phyloP scores from a whole-genome alignment of 2,113 vertebrate species.

The Chloropsis cyanopogon region DNA sequence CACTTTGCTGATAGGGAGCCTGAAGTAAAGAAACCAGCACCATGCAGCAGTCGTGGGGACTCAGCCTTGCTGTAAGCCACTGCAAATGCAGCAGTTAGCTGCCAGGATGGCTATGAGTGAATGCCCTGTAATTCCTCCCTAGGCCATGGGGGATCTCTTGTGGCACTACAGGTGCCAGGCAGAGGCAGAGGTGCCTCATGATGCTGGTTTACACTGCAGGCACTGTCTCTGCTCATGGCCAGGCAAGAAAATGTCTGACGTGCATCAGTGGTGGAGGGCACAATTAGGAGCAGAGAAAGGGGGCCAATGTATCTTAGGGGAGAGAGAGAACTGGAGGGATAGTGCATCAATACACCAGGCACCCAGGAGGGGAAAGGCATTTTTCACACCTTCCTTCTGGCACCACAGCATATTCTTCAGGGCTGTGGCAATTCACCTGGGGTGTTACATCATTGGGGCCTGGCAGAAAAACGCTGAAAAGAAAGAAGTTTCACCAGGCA shows the following conservation, averaged over 20 bases:
- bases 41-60: fast-evolving
- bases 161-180: neutral
- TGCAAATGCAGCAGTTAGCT: neutral
- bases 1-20: neutral
- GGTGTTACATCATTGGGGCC: slow-evolving; percentile 43
- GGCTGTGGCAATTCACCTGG: slow-evolving; percentile 46
- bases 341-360: neutral
- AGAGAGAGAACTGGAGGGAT: neutral
- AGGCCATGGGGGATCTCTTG: neutral
- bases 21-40: neutral
- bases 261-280: neutral
- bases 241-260: neutral
- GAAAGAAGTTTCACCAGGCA: slow-evolving; percentile 26
- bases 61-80: neutral
- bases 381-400: neutral
- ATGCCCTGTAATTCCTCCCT: neutral
- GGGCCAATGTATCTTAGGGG: neutral
- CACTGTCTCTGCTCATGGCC: neutral
- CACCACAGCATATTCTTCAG: neutral
- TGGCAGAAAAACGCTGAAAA: neutral
- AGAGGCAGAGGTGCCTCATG: neutral
- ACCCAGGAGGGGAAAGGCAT: neutral
- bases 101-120: neutral
- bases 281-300: neutral
- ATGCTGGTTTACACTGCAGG: neutral